These are phyloP conservation scores for Meda fulgida DNA, from an alignment of 2,797 vertebrate species.

Conservation along the genomic window DNA sequence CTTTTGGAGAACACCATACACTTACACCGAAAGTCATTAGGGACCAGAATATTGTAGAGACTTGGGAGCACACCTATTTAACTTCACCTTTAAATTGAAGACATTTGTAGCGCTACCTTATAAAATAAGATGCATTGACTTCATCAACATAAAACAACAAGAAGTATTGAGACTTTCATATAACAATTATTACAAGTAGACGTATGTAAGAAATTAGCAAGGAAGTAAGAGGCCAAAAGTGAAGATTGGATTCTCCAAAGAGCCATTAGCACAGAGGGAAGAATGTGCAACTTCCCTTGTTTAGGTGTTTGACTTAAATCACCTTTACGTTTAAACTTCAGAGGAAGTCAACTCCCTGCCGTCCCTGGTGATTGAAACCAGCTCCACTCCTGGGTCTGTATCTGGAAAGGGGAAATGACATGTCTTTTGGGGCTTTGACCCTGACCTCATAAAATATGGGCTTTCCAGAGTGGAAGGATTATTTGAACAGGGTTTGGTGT, in stretches of 20 bases:
- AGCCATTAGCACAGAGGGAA: constrained; percentile 41
- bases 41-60: not conserved
- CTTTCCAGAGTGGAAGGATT: constrained; percentile 67
- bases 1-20: not conserved
- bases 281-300: constrained; percentile 59
- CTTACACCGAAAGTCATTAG: not conserved
- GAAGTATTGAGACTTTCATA: not conserved
- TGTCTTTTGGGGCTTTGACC: constrained; percentile 76
- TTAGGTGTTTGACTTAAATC: constrained; percentile 75
- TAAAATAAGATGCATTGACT: not conserved
- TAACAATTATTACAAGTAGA: constrained; percentile 58
- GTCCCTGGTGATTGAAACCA: constrained; percentile 67
- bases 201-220: constrained; percentile 39
- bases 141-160: constrained; percentile 1
- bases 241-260: constrained; percentile 52
- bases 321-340: constrained; percentile 72
- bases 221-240: constrained; percentile 58
- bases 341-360: constrained; percentile 66
- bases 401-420: constrained; percentile 72
- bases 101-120: not conserved
- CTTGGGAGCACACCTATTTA: not conserved
- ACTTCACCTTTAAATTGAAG: not conserved
- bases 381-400: constrained; percentile 63
- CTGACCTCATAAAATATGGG: constrained; percentile 76
- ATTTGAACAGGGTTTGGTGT: constrained; percentile 71